phyloP scores from a whole-genome alignment of 2,113 vertebrate genomes.

The Ciconia maguari region DNA sequence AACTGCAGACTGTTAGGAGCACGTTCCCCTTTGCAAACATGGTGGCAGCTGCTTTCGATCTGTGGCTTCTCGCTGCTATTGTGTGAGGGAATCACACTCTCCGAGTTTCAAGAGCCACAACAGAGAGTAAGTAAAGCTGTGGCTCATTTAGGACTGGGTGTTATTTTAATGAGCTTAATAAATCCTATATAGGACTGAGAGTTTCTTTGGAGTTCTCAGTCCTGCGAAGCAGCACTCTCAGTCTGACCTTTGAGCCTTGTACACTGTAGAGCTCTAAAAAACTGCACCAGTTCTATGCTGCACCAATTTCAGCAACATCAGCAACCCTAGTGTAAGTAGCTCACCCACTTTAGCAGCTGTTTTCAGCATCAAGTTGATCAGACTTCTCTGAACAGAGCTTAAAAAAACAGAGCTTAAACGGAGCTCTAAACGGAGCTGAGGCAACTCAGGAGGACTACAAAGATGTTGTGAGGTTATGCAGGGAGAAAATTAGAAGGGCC shows the following conservation, averaged over 20 bases:
- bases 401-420: neutral
- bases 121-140: conserved; percentile 42
- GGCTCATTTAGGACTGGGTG: conserved; percentile 46
- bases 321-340: neutral
- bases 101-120: conserved; percentile 36
- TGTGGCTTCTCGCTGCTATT: conserved; percentile 45
- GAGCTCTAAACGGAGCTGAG: too few species aligned
- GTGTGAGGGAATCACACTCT: conserved; percentile 38
- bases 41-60: conserved; percentile 48
- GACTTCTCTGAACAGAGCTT: neutral
- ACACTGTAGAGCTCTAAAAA: neutral
- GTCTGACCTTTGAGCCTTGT: conserved; percentile 6
- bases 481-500: too few species aligned
- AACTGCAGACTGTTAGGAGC: neutral
- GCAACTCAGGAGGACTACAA: too few species aligned
- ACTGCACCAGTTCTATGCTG: neutral
- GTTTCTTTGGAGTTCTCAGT: conserved; percentile 1
- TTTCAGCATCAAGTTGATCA: neutral
- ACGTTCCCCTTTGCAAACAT: neutral
- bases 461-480: too few species aligned
- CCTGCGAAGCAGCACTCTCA: neutral
- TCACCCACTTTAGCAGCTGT: neutral
- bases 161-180: conserved; percentile 62
- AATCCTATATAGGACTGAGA: conserved; percentile 33
- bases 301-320: conserved; percentile 24